Evolutionary conservation across 1,140 invertebrate species (phyloP).

Genomic region (Dufourea novaeangliae): DNA sequence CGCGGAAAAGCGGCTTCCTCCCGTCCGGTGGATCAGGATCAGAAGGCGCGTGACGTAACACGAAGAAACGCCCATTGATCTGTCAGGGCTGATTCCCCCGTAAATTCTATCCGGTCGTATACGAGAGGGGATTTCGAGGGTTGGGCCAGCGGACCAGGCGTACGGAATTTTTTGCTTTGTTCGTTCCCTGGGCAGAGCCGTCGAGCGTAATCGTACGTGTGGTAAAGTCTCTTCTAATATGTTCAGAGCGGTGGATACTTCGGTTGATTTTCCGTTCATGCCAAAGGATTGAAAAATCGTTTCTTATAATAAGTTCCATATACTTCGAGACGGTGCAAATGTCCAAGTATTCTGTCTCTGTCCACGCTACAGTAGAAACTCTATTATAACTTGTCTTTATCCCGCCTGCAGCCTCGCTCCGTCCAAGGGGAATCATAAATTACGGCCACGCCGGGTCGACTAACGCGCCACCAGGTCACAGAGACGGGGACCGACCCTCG

Average conservation of each 20-base stretch:
- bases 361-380: slow-evolving; percentile 54
- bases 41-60: neutral
- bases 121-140: slow-evolving; percentile 10
- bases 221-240: slow-evolving; percentile 9
- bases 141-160: slow-evolving; percentile 4
- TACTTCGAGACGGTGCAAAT: too few species aligned
- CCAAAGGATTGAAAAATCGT: too few species aligned
- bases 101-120: slow-evolving; percentile 34
- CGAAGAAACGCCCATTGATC: slow-evolving; percentile 29
- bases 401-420: neutral
- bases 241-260: too few species aligned
- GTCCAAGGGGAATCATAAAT: slow-evolving; percentile 43
- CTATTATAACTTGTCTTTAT: slow-evolving; percentile 58
- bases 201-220: slow-evolving; percentile 30
- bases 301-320: too few species aligned
- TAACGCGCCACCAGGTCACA: neutral
- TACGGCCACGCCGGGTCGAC: slow-evolving; percentile 22
- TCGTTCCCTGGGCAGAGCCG: slow-evolving; percentile 4
- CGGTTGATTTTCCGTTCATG: too few species aligned
- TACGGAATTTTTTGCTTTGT: slow-evolving; percentile 54
- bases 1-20: neutral
- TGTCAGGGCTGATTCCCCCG: slow-evolving; percentile 12
- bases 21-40: neutral
- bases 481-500: too few species aligned
- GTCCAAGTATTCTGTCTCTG: too few species aligned